Evolutionary conservation across 2,888 invertebrate genomes (phyloP), one percentile per base, ranked within the genome.

Genomic region (Hermaeophaga mercurialis): DNA sequence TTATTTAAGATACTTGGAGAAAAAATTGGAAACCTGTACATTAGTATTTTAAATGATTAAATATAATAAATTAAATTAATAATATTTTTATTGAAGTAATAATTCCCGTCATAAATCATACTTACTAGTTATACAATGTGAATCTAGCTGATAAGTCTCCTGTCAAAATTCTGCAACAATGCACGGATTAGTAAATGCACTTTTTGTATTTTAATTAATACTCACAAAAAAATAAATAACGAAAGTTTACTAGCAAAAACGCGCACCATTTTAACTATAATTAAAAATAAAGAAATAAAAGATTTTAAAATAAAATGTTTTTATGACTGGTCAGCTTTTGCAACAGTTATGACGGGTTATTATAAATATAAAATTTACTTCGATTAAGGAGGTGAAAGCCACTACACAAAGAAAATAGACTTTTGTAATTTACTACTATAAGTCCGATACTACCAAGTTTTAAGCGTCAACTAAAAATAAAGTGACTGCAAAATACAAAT

Each of bases 191-290:
- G 31, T 9, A 17, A 41, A 33, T 7, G 11, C 24, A 15, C 41
- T 9, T 0, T 19, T 28, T 17, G 18, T 9, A 33, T 28, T 18
- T 28, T 14, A 50, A 24, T 7, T 7, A 34, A 43, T 52, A 52
- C 52, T 52, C 34, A 52, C 52, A 52, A 52, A 24, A 33, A 31
- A 24, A 52, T 52, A 52, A 52, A 22, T 33, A 52, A 41, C 19
- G 43, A 52, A 34, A 52, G 15, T 33, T 52, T 43, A 34, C 52
- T 44, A 17, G 24, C n/a, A 14, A 44, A 33, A 24, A 33, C 7
- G 12, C 24, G 15, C 43, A 44, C 52, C 22, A 52, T 15, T 31
- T 44, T 15, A 8, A 41, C 19, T 41, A 41, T 41, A 34, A 12
- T 43, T 24, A 6, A 12, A 41, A 28, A 52, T 19, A 18, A 33